Evolutionary conservation across 1,140 invertebrate genomes (phyloP).

Genomic region (Brachionus manjavacas): DNA sequence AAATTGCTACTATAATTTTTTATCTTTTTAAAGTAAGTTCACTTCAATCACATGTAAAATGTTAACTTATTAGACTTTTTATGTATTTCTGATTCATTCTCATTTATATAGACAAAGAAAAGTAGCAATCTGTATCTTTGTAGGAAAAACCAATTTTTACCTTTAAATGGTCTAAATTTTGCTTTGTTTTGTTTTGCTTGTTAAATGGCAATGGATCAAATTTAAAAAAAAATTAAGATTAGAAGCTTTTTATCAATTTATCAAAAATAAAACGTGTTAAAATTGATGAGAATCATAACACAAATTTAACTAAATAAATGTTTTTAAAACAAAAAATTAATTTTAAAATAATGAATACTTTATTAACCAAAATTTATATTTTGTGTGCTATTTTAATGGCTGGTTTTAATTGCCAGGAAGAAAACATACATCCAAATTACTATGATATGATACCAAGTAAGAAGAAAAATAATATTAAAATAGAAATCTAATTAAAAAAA

Average conservation of each 20-base stretch:
- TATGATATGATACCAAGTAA: constrained; percentile 36
- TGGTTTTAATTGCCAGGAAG: background rate
- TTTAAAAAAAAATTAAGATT: background rate
- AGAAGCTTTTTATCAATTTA: background rate
- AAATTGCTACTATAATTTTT: no score
- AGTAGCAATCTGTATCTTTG: no score
- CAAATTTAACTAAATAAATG: background rate
- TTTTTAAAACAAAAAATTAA: background rate
- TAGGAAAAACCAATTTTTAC: no score
- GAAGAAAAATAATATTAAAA: background rate
- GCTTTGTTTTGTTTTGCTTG: no score
- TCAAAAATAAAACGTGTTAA: background rate
- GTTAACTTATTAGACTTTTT: no score
- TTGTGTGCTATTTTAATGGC: background rate
- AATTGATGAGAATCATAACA: background rate
- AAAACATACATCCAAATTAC: background rate
- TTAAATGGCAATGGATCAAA: no score
- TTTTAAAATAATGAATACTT: background rate
- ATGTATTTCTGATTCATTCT: no score
- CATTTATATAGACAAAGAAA: no score
- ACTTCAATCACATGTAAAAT: no score
- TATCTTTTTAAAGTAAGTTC: no score
- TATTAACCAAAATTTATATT: background rate
- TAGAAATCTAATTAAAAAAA: background rate
- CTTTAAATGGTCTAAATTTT: no score